Conservation (phyloP, 2,888 invertebrate genomes). For the Sphinx pinastri region DNA sequence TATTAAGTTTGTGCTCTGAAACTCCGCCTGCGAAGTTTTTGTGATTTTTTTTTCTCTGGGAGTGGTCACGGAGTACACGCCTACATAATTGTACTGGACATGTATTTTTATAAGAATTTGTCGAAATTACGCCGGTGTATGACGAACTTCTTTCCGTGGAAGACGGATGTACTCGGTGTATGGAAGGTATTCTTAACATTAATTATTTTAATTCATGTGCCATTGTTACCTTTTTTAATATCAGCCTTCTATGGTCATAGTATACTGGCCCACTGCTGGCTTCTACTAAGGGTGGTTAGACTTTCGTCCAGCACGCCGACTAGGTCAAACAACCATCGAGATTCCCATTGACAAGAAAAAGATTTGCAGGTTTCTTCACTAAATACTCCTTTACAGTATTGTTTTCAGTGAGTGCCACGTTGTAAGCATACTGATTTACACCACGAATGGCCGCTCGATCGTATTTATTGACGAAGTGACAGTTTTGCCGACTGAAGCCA, state of each 20-base stretch:
- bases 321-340: not conserved
- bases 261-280: no score
- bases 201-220: no score
- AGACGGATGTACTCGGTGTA: not conserved
- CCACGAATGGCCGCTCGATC: no score
- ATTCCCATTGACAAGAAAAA: not conserved
- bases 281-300: not conserved
- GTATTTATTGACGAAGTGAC: no score
- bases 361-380: not conserved
- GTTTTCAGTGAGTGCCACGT: no score
- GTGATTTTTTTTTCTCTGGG: slow-evolving; percentile 7
- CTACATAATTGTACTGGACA: slow-evolving; percentile 11
- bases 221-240: no score
- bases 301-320: not conserved
- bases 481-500: no score
- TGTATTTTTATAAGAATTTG: slow-evolving; percentile 20
- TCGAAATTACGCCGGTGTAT: slow-evolving; percentile 18
- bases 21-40: slow-evolving; percentile 18
- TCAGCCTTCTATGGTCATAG: no score
- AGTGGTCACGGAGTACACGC: not conserved
- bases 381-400: not conserved
- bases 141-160: not conserved
- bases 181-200: not conserved
- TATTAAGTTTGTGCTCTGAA: not conserved
- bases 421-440: no score